Conservation (phyloP, 2,113 vertebrate genomes). For the Girardinichthys multiradiatus region DNA sequence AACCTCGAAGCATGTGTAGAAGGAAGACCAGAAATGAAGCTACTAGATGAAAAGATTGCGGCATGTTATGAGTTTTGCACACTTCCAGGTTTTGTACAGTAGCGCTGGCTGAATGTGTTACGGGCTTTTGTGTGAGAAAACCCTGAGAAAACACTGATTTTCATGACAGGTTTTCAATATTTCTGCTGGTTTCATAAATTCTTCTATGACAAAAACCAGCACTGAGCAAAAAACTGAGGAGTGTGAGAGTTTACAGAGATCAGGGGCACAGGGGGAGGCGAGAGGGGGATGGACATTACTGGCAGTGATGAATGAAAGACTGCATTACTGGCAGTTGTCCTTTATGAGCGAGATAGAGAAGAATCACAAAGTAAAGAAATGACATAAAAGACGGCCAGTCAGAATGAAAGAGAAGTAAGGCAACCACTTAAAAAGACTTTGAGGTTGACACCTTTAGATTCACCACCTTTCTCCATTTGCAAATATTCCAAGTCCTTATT, state of each 20-base stretch:
- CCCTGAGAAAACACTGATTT: background rate
- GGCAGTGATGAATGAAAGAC: slow-evolving; percentile 78
- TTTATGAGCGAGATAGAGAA: slow-evolving; percentile 83
- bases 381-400: slow-evolving; percentile 82
- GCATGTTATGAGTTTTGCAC: background rate
- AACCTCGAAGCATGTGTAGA: slow-evolving; percentile 13
- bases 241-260: slow-evolving; percentile 39
- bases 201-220: slow-evolving; percentile 31
- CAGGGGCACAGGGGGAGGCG: slow-evolving; percentile 41
- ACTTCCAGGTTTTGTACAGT: background rate
- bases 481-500: slow-evolving; percentile 71
- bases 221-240: slow-evolving; percentile 11
- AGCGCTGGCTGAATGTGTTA: background rate
- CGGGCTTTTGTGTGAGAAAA: background rate
- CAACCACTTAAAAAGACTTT: slow-evolving; percentile 83
- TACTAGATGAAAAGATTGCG: slow-evolving; percentile 8
- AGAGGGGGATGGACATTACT: slow-evolving; percentile 75
- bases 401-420: slow-evolving; percentile 78
- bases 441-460: slow-evolving; percentile 82
- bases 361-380: slow-evolving; percentile 73
- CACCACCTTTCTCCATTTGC: slow-evolving; percentile 71
- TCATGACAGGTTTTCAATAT: background rate
- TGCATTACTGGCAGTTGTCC: slow-evolving; percentile 82
- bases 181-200: slow-evolving; percentile 3
- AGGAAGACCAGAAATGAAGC: slow-evolving; percentile 20